Evolutionary conservation across 1,140 invertebrate species (phyloP).

Genomic region (Diachasmimorpha longicaudata): DNA sequence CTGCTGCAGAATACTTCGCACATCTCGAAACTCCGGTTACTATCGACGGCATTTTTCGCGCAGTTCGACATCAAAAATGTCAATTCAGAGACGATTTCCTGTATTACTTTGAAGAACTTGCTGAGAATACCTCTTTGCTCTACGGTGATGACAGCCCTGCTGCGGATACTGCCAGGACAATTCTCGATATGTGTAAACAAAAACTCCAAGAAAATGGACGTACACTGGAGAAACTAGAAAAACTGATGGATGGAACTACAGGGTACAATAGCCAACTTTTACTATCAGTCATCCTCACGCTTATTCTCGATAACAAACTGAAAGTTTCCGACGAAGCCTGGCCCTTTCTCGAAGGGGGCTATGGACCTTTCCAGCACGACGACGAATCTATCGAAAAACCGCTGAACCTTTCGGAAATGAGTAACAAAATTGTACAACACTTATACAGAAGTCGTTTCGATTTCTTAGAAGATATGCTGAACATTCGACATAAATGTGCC

Average conservation of each 20-base stretch:
- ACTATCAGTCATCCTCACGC: constrained; percentile 92
- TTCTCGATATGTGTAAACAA: constrained; percentile 87
- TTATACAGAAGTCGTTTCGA: constrained; percentile 90
- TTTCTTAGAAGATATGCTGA: constrained; percentile 89
- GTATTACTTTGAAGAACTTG: constrained; percentile 93
- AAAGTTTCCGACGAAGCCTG: constrained; percentile 89
- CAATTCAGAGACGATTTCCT: no score
- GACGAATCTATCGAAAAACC: constrained; percentile 89
- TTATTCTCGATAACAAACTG: constrained; percentile 84
- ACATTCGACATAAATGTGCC: constrained; percentile 85
- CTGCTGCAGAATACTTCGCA: no score
- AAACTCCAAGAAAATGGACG: constrained; percentile 91
- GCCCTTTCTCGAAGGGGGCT: constrained; percentile 90
- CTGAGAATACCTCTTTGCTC: constrained; percentile 93
- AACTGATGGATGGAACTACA: constrained; percentile 96
- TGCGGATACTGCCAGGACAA: constrained; percentile 84
- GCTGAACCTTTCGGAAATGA: constrained; percentile 93
- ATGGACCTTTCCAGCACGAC: constrained; percentile 97
- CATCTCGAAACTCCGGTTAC: no score
- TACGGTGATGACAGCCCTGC: constrained; percentile 90
- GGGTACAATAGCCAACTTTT: constrained; percentile 98
- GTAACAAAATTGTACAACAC: constrained; percentile 88
- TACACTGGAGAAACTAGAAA: constrained; percentile 92
- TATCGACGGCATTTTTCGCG: no score
- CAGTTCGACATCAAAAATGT: no score